phyloP scores from a whole-genome alignment of 2,797 vertebrate genomes.

The Gymnoscopelus braueri region DNA sequence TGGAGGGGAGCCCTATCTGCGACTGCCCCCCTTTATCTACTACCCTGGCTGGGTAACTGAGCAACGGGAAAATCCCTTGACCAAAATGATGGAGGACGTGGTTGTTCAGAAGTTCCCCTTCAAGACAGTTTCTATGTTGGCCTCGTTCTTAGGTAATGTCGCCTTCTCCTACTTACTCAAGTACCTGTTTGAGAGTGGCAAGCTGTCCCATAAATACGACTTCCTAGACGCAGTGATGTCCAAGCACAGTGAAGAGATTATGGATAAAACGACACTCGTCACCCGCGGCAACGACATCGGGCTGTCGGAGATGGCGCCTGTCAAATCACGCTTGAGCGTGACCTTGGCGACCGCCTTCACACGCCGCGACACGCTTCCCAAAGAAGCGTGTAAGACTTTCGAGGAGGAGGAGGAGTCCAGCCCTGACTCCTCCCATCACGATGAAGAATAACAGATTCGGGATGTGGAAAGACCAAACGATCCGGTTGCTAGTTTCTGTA shows the following conservation, averaged over 20 bases:
- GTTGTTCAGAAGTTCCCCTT: slow-evolving; percentile 93
- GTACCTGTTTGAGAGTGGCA: slow-evolving; percentile 96
- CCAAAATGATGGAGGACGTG: slow-evolving; percentile 74
- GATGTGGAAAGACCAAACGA: slow-evolving; percentile 5
- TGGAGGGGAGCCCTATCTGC: slow-evolving; percentile 93
- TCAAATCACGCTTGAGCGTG: slow-evolving; percentile 90
- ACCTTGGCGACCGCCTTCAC: slow-evolving; percentile 90
- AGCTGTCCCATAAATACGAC: slow-evolving; percentile 92
- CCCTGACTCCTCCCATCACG: slow-evolving; percentile 88
- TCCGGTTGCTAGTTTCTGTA: background rate
- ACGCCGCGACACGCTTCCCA: slow-evolving; percentile 91
- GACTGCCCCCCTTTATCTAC: slow-evolving; percentile 91
- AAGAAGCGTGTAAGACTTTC: slow-evolving; percentile 63
- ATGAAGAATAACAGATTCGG: slow-evolving; percentile 79
- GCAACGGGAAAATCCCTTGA: slow-evolving; percentile 71
- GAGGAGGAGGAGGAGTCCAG: slow-evolving; percentile 87
- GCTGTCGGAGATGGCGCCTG: slow-evolving; percentile 91
- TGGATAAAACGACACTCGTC: slow-evolving; percentile 97
- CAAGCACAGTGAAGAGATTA: slow-evolving; percentile 93
- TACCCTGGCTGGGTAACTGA: slow-evolving; percentile 90
- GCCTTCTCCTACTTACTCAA: slow-evolving; percentile 91
- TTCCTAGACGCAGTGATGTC: slow-evolving; percentile 94
- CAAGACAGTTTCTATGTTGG: slow-evolving; percentile 92
- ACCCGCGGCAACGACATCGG: slow-evolving; percentile 91
- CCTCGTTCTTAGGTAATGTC: slow-evolving; percentile 91